Evolutionary conservation across 2,113 vertebrate genomes (phyloP).

Genomic region (Potamarius usumacintae): DNA sequence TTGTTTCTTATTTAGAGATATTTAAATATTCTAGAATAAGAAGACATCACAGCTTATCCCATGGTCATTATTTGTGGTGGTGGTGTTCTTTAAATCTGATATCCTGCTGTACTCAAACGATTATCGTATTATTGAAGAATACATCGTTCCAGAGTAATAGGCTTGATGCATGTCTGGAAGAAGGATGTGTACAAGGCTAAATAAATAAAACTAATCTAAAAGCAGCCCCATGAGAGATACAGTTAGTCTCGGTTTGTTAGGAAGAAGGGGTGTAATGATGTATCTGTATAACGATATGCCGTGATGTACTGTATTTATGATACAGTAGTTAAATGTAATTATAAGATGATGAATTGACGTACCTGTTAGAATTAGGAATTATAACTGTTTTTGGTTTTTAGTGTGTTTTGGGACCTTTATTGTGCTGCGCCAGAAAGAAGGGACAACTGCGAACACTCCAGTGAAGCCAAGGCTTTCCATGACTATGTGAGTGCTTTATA

Average conservation of each 20-base stretch:
- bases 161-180: background rate
- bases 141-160: background rate
- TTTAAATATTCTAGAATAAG: background rate
- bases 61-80: background rate
- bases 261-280: background rate
- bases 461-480: conserved; percentile 57
- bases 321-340: background rate
- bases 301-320: background rate
- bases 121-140: background rate
- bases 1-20: background rate
- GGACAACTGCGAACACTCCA: conserved; percentile 58
- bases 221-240: too few relatives aligned
- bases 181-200: background rate
- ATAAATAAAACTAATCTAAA: background rate
- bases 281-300: background rate
- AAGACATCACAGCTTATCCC: background rate
- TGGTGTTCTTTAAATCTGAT: background rate
- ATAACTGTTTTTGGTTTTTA: background rate
- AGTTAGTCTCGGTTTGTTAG: background rate
- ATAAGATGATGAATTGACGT: background rate
- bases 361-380: too few relatives aligned
- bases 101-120: background rate
- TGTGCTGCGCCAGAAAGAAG: conserved; percentile 55
- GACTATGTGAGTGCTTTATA: conserved; percentile 52
- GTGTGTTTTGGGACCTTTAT: conserved; percentile 58